Evolutionary conservation across 2,888 invertebrate species (phyloP).

Genomic region (Hetaerina titia): DNA sequence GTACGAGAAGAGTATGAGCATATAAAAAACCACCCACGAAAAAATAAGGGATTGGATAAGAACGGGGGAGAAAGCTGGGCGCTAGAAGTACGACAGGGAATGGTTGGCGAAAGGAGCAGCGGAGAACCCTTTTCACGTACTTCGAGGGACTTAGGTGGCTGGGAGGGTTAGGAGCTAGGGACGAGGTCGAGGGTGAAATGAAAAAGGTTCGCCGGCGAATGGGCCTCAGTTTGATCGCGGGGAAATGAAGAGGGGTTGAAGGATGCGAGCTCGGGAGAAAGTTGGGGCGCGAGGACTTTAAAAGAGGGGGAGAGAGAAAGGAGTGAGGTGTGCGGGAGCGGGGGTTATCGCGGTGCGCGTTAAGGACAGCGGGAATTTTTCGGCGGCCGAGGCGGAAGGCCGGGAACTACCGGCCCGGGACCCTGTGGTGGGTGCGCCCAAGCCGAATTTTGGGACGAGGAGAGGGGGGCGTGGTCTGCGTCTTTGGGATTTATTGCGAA

Average conservation of each 20-base stretch:
- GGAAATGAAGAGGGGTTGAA: neutral
- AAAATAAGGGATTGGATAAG: neutral
- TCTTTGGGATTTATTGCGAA: neutral
- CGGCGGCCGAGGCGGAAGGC: too few relatives aligned
- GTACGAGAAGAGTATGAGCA: neutral
- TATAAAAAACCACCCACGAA: neutral
- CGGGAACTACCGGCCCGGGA: neutral
- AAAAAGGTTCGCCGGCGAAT: neutral
- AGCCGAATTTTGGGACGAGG: neutral
- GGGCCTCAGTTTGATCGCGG: neutral
- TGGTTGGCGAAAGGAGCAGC: neutral
- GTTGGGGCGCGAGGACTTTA: neutral
- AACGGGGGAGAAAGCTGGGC: neutral
- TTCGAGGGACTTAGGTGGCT: neutral
- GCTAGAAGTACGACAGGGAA: neutral
- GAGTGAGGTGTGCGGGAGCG: neutral
- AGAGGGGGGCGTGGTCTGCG: neutral
- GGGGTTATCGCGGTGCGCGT: neutral
- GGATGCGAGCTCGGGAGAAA: neutral
- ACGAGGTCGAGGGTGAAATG: neutral
- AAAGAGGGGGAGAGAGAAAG: neutral
- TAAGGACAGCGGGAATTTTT: neutral
- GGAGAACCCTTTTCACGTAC: neutral
- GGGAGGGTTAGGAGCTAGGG: neutral
- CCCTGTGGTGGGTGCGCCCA: neutral